These are phyloP conservation scores for Teleopsis dalmanni DNA, from an alignment of 1,140 invertebrate species.

Conservation along the genomic window DNA sequence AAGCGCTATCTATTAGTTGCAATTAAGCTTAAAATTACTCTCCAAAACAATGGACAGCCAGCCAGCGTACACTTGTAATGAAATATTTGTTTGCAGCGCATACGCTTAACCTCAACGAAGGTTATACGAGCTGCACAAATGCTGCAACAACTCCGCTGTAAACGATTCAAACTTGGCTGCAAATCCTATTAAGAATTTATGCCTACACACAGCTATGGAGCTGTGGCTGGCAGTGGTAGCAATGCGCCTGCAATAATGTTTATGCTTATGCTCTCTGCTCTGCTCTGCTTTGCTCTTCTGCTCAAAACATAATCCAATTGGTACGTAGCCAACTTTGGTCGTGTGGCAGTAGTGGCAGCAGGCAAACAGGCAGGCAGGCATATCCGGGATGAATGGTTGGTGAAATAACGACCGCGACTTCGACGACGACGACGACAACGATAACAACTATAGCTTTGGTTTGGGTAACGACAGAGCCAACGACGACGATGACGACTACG, in stretches of 20 bases:
- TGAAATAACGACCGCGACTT: background rate
- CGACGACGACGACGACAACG: conserved; percentile 2
- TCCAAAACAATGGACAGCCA: too few species aligned
- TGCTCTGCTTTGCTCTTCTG: too few species aligned
- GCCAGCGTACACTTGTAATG: too few species aligned
- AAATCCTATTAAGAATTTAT: background rate
- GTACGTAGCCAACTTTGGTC: conserved; percentile 8
- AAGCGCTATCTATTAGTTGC: too few species aligned
- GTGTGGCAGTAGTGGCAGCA: background rate
- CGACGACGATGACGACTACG: too few species aligned
- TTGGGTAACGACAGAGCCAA: too few species aligned
- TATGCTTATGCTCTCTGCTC: conserved; percentile 1
- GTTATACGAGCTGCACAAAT: conserved; percentile 5
- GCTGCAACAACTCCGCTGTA: background rate
- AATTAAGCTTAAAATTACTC: too few species aligned
- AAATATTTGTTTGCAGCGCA: conserved; percentile 6
- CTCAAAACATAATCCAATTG: conserved; percentile 11
- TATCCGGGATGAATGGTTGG: conserved; percentile 3
- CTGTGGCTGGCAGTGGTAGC: background rate
- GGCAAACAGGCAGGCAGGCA: background rate
- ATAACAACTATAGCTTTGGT: too few species aligned
- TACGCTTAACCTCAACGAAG: conserved; percentile 14
- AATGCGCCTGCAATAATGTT: background rate
- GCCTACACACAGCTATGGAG: background rate
- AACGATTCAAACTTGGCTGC: background rate